phyloP scores from a whole-genome alignment of 2,888 invertebrate genomes.

The Cheilosia soror region DNA sequence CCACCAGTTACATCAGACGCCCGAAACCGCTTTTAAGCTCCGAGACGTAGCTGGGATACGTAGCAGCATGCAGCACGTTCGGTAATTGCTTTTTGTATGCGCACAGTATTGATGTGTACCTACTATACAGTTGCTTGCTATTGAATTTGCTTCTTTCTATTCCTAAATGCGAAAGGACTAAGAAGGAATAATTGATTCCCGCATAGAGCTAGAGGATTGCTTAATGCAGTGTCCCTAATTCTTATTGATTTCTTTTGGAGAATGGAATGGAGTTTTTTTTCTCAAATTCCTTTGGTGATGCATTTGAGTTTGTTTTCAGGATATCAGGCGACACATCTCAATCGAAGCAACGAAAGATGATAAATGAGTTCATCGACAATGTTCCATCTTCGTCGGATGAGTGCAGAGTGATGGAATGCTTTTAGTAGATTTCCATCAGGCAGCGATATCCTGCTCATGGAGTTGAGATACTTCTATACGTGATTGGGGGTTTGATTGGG shows the following conservation, averaged over 20 bases:
- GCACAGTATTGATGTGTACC: neutral
- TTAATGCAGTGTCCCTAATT: conserved; percentile 49
- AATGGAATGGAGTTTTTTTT: neutral
- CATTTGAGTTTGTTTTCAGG: conserved; percentile 32
- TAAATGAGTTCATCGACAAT: conserved; percentile 72
- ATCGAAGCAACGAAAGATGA: conserved; percentile 57
- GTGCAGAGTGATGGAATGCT: conserved; percentile 65
- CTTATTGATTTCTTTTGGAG: conserved; percentile 24
- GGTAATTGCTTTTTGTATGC: conserved; percentile 28
- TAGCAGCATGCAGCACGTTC: neutral
- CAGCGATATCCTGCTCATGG: conserved; percentile 26
- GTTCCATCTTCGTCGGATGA: conserved; percentile 42
- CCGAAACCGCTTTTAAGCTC: neutral
- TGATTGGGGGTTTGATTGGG: conserved; percentile 2
- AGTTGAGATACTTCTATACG: neutral
- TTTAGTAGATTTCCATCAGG: conserved; percentile 36
- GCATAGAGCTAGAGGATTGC: conserved; percentile 27
- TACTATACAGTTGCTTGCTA: neutral
- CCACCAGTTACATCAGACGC: neutral
- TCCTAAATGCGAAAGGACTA: conserved; percentile 13
- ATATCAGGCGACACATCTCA: conserved; percentile 66
- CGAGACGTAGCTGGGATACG: neutral
- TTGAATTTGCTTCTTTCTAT: conserved; percentile 9
- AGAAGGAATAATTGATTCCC: conserved; percentile 49
- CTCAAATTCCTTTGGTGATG: neutral